phyloP scores from a whole-genome alignment of 2,888 invertebrate species.

The Uropetala carovei region DNA sequence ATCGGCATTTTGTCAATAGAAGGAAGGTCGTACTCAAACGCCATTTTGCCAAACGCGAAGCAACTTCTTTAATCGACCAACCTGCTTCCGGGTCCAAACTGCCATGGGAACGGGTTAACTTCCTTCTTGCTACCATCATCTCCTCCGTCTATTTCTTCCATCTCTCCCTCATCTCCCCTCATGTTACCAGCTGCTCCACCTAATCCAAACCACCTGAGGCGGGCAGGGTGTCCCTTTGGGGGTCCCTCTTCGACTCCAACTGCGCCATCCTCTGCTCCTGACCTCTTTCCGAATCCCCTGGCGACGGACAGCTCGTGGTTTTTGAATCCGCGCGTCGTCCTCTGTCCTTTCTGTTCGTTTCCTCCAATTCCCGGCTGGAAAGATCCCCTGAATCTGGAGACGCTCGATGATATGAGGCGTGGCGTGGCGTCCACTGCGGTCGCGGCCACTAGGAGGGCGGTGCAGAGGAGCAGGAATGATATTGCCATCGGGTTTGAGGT shows the following conservation, averaged over 20 bases:
- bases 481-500: constrained; percentile 26
- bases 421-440: constrained; percentile 34
- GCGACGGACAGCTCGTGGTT: constrained; percentile 71
- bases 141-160: not conserved
- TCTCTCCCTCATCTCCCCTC: not conserved
- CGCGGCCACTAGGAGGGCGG: constrained; percentile 19
- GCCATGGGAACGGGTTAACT: constrained; percentile 26
- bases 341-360: constrained; percentile 46
- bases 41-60: too few species aligned
- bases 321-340: constrained; percentile 70
- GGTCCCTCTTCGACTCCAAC: not conserved
- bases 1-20: too few species aligned
- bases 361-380: constrained; percentile 9
- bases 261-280: constrained; percentile 64
- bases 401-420: not conserved
- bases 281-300: constrained; percentile 71
- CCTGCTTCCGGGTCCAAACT: constrained; percentile 57
- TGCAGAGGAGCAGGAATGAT: constrained; percentile 5
- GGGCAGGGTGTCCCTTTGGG: not conserved
- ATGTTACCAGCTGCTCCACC: not conserved
- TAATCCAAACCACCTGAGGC: constrained; percentile 19
- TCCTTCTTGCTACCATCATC: not conserved
- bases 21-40: too few species aligned
- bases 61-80: not conserved
- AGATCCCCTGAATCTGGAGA: constrained; percentile 26